Evolutionary conservation across 2,888 invertebrate genomes (phyloP), one percentile per base, ranked within the genome.

Genomic region (Axea sp.): DNA sequence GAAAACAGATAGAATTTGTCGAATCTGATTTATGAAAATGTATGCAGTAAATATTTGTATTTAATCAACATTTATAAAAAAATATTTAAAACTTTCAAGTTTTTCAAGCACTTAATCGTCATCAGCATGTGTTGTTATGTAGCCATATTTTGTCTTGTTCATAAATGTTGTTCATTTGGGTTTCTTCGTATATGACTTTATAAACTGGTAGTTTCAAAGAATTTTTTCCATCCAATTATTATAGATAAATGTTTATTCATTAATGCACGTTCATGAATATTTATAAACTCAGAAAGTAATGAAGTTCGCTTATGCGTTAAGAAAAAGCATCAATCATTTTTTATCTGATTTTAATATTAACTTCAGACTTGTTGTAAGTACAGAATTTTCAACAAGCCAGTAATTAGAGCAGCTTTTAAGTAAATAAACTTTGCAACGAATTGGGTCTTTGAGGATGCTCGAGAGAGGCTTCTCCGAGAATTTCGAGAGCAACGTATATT

Each of bases 321-420:
- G 47, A 30, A 30, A 47, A 65, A n/a, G 24, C 55, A 65, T 55
- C 45, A 47, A 65, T 55, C 37, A 65, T 35, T 45, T 65, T 64
- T 55, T 47, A 47, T 45, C 65, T 47, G 28, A 65, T 45, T 45
- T 55, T 24, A 45, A 39, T 55, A 65, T 55, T 65, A 53, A 65
- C 45, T 9, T 24, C n/a, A 30, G 9, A 9, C 28, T 55, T 14
- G 35, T 22, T 37, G 37, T 45, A 55, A 55, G 45, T 37, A 28
- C 26, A 9, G 15, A 5, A 41, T 62, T 53, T 17, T 28, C 28
- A 47, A 31, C 55, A 35, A 39, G 4, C 31, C 35, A 43, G 60
- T 69, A 69, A 45, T 69, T 60, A 60, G 53, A 60, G 43, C 51
- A 59, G 59, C 60, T 69, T 68, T 68, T 51, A 68, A 68, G 49